Evolutionary conservation across 2,888 invertebrate species (phyloP), one percentile per base, ranked within the genome.

Genomic region (Oscheius onirici): DNA sequence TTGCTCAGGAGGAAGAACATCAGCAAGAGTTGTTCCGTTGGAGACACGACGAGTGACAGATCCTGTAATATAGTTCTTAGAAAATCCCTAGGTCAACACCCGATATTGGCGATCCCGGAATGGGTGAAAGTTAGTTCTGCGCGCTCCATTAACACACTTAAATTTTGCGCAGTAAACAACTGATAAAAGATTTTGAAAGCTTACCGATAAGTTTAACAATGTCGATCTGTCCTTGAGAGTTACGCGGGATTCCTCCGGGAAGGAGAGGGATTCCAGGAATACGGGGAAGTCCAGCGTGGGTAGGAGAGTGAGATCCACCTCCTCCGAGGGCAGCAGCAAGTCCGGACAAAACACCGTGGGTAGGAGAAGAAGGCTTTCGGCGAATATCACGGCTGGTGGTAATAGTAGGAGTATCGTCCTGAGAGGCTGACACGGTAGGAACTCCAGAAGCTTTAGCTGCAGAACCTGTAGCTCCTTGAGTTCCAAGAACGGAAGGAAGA

Each of bases 311-410:
- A 88, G 89, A 94, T 84, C 92, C 93, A 61, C 94, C 94, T 54
- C 89, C 89, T 2, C 91, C 92, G 41, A 91, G 91, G 71, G 91
- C 92, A 78, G 92, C 92, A 79, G 91, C 92, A 66, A 93, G 93
- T 15, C 93, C 94, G 0, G 91, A 94, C 76, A 86, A 72, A 24
- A 85, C 85, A 40, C 85, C 77, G 58, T 86, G 85, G 20, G 85
- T 84, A 43, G 76, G 63, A 8, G 84, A 77, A 17, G 83, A 81
- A 60, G 86, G 86, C 73, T 86, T 85, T 51, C 86, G 82, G 61
- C 86, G 82, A 58, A 86, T 81, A 60, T 84, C 81, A 44, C 78
- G 72, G 34, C 73, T 68, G 69, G 75, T 71, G 17, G 76, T 66
- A 65, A 70, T 74, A 24, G 63, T 26, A 46, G 71, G 71, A 60